Base-by-base conservation (phyloP, 2,888 invertebrate species). In the Embidobia sp. region DNA sequence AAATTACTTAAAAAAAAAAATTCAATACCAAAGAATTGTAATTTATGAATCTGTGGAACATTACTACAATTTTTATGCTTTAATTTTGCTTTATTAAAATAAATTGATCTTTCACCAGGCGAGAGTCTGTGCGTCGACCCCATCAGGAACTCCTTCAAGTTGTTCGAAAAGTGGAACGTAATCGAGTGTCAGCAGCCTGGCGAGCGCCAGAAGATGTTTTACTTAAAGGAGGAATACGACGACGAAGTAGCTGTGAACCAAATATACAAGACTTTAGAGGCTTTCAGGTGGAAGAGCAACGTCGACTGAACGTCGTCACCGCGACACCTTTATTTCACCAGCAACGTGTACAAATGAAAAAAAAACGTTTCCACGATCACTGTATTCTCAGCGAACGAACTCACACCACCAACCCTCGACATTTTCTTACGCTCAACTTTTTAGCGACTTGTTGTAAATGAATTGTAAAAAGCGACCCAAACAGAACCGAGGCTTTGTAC, bases 61-160 rank as follows among this genome's bases (percentile, higher is more conserved):
- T n/a, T n/a, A n/a, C n/a, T n/a, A n/a, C n/a, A n/a, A n/a, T n/a
- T n/a, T n/a, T n/a, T n/a, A n/a, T n/a, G n/a, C n/a, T n/a, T n/a
- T n/a, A n/a, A n/a, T n/a, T n/a, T n/a, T n/a, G n/a, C n/a, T n/a
- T n/a, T n/a, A n/a, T n/a, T n/a, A n/a, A n/a, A 42, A 51, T 33
- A 40, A 40, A 37, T 26, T 2, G 11, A 29, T 29, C 2, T 35
- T 35, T 35, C 18, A 3, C 59, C n/a, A 97, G 97, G 94, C 80
- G 97, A 98, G 90, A 95, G 97, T 84, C 93, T 97, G 49, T 95
- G 96, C 4, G 93, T 95, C 5, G 97, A 97, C 88, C 94, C 96
- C 0, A 93, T 98, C 51, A 94, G 94, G 85, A 97, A 97, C 90
- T 95, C 96, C 55, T 89, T 97, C 19, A 95, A 95, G 80, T 90